Percentiles rank a stretch among this genome's conserved stretches.
These are phyloP conservation scores for Pseudococcus longispinus DNA, from an alignment of 2,888 invertebrate species.

Conservation along the genomic window DNA sequence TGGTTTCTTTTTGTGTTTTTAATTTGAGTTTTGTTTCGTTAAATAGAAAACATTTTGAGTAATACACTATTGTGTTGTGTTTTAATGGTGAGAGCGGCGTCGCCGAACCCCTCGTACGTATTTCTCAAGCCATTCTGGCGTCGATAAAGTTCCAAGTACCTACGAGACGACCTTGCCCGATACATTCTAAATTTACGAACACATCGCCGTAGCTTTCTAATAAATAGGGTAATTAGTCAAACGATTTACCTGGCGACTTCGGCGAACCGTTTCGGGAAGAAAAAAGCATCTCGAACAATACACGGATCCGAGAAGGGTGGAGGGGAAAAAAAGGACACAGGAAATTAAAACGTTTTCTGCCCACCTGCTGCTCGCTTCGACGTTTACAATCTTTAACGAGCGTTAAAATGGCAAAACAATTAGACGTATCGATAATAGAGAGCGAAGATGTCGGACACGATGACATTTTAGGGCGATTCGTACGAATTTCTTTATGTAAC, in stretches of 20 bases:
- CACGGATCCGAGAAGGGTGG: background rate
- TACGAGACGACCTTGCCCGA: background rate
- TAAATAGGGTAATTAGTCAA: conserved; percentile 19
- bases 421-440: conserved; percentile 46
- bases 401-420: conserved; percentile 51
- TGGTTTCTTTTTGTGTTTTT: conserved; percentile 56
- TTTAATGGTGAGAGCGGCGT: conserved; percentile 11
- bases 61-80: conserved; percentile 26
- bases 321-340: background rate
- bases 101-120: background rate
- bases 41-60: conserved; percentile 33
- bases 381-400: conserved; percentile 41
- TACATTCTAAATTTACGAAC: background rate
- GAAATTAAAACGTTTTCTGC: conserved; percentile 21
- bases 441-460: conserved; percentile 9
- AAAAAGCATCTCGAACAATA: background rate
- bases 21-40: conserved; percentile 46
- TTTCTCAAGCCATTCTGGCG: background rate
- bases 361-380: conserved; percentile 4
- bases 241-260: background rate
- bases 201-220: background rate
- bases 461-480: background rate
- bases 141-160: background rate
- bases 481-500: conserved; percentile 18
- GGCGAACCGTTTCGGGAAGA: background rate